Base-by-base conservation (phyloP, 1,140 invertebrate species). In the Drosophila varians region DNA sequence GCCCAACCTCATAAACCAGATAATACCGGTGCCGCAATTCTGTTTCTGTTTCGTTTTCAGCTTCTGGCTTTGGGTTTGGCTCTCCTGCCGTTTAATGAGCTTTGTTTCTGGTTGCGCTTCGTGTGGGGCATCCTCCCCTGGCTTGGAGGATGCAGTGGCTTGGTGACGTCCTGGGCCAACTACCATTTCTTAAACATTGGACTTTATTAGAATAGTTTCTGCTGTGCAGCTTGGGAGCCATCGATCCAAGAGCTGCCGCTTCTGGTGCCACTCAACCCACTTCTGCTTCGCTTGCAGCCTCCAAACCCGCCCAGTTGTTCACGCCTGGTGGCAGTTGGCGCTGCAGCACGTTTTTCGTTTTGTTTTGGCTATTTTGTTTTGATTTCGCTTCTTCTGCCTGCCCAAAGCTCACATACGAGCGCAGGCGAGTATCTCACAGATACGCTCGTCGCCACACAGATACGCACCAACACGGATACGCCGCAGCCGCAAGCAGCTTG, bases 311-410 rank as follows among this genome's bases (percentile, higher is more conserved):
- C 21, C 2, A 21, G 21, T 21, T 72, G n/a, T 73, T 73, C 69
- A 73, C 69, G 69, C 69, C 69, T 72, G 52, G 69, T 62, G 68
- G 69, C 69, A 43, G 69, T 72, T 60, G 61, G 56, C 70, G 70
- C 64, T 74, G 70, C 56, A 62, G 80, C 82, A 86, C 76, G 82
- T 86, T 86, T 86, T 86, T 80, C 73, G 80, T 86, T 84, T 84
- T 84, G 80, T 74, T 74, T 74, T 74, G 71, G 47, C 58, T 74
- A 65, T 74, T 74, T 74, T 74, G 71, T 84, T 84, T 84, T 84
- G 80, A 74, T 84, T 84, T 86, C 68, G 76, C 76, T 84, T 54
- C 76, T 84, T 84, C 80, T 77, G 43, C 51, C 80, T 77, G 43
- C 51, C 23, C 55, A 25, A 19, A 54, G 58, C 43, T 51, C 7